These are phyloP conservation scores for Peromyscus eremicus DNA, from an alignment of 2,797 vertebrate genomes.

Conservation along the genomic window DNA sequence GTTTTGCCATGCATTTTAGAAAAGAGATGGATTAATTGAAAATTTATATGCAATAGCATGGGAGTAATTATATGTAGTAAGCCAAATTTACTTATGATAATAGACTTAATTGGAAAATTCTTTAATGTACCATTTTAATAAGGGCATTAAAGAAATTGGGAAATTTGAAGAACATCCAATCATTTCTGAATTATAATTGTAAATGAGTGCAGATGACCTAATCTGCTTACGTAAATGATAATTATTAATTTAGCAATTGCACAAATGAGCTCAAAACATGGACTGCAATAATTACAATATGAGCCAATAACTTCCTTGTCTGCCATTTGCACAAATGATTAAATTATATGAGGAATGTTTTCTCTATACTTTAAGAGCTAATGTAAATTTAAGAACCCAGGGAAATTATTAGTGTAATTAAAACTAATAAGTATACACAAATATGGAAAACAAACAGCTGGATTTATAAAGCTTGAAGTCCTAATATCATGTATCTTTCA, in stretches of 20 bases:
- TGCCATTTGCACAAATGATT: slow-evolving; percentile 77
- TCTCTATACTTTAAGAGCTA: slow-evolving; percentile 63
- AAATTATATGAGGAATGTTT: slow-evolving; percentile 80
- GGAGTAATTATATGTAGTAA: slow-evolving; percentile 84
- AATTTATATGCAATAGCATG: slow-evolving; percentile 81
- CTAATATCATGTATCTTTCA: slow-evolving; percentile 38
- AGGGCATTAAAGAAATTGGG: slow-evolving; percentile 82
- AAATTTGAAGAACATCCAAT: slow-evolving; percentile 63
- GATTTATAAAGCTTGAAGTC: background rate
- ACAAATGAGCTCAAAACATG: slow-evolving; percentile 72
- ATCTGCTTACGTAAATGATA: slow-evolving; percentile 78
- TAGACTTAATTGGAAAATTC: slow-evolving; percentile 84
- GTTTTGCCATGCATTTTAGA: slow-evolving; percentile 74
- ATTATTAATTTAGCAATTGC: slow-evolving; percentile 81
- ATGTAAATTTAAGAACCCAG: slow-evolving; percentile 58
- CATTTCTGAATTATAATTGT: slow-evolving; percentile 70
- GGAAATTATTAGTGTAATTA: slow-evolving; percentile 74
- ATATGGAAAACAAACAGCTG: slow-evolving; percentile 47
- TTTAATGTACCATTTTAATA: slow-evolving; percentile 77
- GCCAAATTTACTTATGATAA: slow-evolving; percentile 81
- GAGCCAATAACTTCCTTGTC: slow-evolving; percentile 76
- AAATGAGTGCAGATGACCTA: slow-evolving; percentile 76
- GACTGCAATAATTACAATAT: slow-evolving; percentile 72
- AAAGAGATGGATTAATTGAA: slow-evolving; percentile 83
- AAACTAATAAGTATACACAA: slow-evolving; percentile 59